Evolutionary conservation across 1,140 invertebrate genomes (phyloP).

Genomic region (Drosophila bifasciata): DNA sequence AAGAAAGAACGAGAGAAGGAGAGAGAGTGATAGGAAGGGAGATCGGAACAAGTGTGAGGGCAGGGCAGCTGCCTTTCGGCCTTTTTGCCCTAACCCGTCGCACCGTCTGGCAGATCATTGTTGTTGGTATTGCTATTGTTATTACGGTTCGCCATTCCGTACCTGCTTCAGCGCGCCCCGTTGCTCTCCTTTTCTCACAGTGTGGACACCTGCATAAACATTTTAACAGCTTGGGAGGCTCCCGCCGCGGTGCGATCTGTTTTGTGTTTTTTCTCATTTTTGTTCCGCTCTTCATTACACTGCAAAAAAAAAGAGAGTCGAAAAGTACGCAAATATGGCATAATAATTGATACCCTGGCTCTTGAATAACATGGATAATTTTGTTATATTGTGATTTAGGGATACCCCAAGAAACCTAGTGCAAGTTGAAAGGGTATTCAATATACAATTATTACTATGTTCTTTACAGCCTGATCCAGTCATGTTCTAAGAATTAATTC

Average conservation of each 20-base stretch:
- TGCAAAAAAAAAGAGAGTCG: not conserved
- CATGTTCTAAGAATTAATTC: too few relatives aligned
- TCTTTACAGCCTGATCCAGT: too few relatives aligned
- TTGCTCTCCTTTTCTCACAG: slow-evolving; percentile 13
- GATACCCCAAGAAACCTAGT: not conserved
- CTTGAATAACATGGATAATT: slow-evolving; percentile 3
- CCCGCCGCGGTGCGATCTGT: slow-evolving; percentile 26
- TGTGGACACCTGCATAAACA: slow-evolving; percentile 76
- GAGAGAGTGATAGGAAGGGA: slow-evolving; percentile 1
- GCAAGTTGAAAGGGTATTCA: not conserved
- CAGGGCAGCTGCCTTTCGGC: slow-evolving; percentile 55
- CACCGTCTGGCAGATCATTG: slow-evolving; percentile 9
- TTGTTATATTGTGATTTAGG: not conserved
- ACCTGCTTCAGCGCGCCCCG: not conserved
- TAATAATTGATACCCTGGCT: slow-evolving; percentile 39
- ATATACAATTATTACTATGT: not conserved
- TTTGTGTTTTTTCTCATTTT: slow-evolving; percentile 32
- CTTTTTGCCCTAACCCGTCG: slow-evolving; percentile 32
- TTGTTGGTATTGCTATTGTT: slow-evolving; percentile 28
- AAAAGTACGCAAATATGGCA: slow-evolving; percentile 29
- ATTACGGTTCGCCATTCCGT: slow-evolving; percentile 22
- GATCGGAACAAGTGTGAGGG: slow-evolving; percentile 29
- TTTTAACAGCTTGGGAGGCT: slow-evolving; percentile 70
- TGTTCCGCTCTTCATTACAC: slow-evolving; percentile 39
- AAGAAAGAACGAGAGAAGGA: slow-evolving; percentile 8